Conservation (phyloP, 2,113 vertebrate species). For the Gavia stellata region DNA sequence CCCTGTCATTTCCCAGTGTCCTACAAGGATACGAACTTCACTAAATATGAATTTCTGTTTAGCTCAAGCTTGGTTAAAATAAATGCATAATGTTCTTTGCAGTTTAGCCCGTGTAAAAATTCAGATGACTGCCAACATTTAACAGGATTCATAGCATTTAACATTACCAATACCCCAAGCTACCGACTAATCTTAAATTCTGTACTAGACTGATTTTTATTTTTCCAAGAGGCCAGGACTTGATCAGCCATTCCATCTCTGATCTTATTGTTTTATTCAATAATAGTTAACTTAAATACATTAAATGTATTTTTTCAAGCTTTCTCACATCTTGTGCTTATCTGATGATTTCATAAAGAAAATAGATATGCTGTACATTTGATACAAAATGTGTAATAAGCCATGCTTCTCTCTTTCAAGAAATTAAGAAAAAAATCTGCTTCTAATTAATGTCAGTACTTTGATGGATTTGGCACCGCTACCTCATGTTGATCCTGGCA, state of each 20-base stretch:
- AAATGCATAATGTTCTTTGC: background rate
- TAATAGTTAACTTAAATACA: background rate
- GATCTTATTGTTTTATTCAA: background rate
- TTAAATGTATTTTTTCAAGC: background rate
- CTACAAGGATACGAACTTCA: background rate
- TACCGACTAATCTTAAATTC: background rate
- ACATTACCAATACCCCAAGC: background rate
- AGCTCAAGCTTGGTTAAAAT: background rate
- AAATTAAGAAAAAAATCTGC: background rate
- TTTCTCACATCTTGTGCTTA: background rate
- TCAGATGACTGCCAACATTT: background rate
- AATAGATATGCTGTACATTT: constrained; percentile 1
- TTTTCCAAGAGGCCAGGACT: background rate
- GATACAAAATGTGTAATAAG: background rate
- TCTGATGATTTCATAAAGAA: constrained; percentile 42
- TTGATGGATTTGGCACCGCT: background rate
- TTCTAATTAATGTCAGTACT: constrained; percentile 5
- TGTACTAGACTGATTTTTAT: background rate
- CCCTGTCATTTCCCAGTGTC: background rate
- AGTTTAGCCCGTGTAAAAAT: background rate
- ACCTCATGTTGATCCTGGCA: constrained; percentile 14
- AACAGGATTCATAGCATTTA: background rate
- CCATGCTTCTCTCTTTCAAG: background rate
- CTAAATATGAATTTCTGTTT: background rate
- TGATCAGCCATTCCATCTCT: background rate